These are phyloP conservation scores for Lasioglossum calceatum DNA, from an alignment of 2,888 invertebrate species.

Conservation along the genomic window DNA sequence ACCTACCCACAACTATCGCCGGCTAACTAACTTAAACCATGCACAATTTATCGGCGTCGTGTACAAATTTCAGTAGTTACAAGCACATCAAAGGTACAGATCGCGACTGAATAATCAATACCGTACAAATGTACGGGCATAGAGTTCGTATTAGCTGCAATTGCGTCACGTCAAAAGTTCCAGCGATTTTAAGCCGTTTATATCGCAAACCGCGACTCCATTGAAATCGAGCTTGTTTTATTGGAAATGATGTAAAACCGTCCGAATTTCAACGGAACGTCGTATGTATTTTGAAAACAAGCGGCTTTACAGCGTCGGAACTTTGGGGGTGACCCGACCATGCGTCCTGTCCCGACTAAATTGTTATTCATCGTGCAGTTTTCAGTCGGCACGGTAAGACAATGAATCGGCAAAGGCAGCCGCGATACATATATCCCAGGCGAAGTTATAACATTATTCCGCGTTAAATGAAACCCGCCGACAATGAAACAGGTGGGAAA, in stretches of 20 bases:
- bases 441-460: constrained; percentile 57
- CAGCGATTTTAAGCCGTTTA: background rate
- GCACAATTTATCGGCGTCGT: background rate
- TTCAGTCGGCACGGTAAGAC: background rate
- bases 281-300: background rate
- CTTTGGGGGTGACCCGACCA: background rate
- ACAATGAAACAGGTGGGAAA: constrained; percentile 45
- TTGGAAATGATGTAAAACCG: background rate
- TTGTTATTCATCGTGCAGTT: background rate
- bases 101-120: background rate
- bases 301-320: background rate
- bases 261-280: background rate
- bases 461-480: constrained; percentile 57
- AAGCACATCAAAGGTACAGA: background rate
- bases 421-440: constrained; percentile 28
- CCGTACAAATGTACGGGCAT: background rate
- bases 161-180: background rate
- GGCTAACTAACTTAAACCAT: background rate
- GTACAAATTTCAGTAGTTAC: background rate
- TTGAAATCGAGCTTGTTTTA: background rate
- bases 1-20: background rate
- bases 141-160: background rate
- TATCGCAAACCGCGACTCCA: background rate
- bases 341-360: background rate
- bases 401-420: constrained; percentile 32